These are phyloP conservation scores for Jacana jacana DNA, from an alignment of 2,113 vertebrate species.

Conservation along the genomic window DNA sequence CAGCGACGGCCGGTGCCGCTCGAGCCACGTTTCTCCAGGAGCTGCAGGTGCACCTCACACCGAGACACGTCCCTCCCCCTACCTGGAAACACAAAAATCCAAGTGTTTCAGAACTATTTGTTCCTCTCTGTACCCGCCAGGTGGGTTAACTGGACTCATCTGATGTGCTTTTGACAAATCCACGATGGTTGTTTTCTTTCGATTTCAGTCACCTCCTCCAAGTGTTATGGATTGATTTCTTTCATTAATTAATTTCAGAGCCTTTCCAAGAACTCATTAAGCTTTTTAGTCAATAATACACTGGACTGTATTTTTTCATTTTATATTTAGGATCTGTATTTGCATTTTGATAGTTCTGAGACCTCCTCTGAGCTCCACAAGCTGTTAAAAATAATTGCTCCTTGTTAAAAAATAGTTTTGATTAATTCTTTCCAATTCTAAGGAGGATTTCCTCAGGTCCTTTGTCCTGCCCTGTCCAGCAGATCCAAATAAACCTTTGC, in stretches of 20 bases:
- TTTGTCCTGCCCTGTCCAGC: background rate
- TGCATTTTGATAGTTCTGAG: conserved; percentile 21
- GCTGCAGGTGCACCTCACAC: accelerated
- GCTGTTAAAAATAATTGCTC: conserved; percentile 23
- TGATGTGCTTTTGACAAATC: background rate
- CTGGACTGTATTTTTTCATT: background rate
- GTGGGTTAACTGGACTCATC: background rate
- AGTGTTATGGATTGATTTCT: background rate
- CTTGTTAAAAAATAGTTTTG: background rate
- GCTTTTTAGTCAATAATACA: background rate
- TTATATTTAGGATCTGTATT: background rate
- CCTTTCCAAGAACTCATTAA: background rate
- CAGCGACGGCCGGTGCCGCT: background rate
- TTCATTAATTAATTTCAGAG: background rate
- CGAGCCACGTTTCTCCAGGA: background rate
- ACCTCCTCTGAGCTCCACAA: background rate
- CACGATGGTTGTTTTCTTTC: background rate
- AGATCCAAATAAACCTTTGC: background rate
- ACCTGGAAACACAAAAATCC: background rate
- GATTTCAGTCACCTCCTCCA: background rate
- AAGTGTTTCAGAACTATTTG: too few species aligned
- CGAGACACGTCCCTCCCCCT: accelerated
- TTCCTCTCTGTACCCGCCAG: background rate
- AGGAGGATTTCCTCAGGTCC: background rate
- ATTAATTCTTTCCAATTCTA: background rate